These are phyloP conservation scores for Phylloscopus collybita DNA, from an alignment of 2,797 vertebrate species.

Conservation along the genomic window DNA sequence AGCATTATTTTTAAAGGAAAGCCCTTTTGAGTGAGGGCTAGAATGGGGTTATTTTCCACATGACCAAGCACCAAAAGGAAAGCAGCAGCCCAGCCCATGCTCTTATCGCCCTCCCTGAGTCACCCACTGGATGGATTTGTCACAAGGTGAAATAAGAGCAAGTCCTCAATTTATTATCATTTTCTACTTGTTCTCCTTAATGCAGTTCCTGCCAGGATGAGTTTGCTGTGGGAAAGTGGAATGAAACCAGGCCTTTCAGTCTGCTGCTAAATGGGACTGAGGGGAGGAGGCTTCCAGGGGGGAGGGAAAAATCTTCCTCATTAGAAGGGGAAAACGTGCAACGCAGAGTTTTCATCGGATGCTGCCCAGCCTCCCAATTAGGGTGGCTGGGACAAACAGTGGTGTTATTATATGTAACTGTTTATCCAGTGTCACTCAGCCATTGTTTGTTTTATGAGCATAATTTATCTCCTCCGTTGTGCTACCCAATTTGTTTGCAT, in stretches of 20 bases:
- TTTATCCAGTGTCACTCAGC: conserved; percentile 41
- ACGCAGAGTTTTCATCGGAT: not conserved
- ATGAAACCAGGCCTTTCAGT: conserved; percentile 58
- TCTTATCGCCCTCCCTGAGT: conserved; percentile 17
- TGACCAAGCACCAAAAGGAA: conserved; percentile 45
- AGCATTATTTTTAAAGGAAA: conserved; percentile 48
- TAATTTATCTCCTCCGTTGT: conserved; percentile 38
- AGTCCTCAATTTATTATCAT: conserved; percentile 60
- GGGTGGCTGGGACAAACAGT: conserved; percentile 28
- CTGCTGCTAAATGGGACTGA: conserved; percentile 24
- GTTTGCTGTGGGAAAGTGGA: conserved; percentile 66
- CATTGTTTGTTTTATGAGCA: conserved; percentile 46
- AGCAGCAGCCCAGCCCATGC: not conserved
- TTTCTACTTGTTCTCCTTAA: conserved; percentile 49
- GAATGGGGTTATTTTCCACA: conserved; percentile 61
- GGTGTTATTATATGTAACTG: conserved; percentile 18
- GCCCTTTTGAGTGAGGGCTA: conserved; percentile 20
- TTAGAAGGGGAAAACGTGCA: conserved; percentile 47
- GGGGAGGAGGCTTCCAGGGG: not conserved
- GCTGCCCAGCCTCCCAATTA: conserved; percentile 67
- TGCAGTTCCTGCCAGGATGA: conserved; percentile 56
- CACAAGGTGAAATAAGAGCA: conserved; percentile 56
- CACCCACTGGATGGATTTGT: conserved; percentile 41
- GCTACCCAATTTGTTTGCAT: conserved; percentile 58
- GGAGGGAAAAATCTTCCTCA: conserved; percentile 18